Evolutionary conservation across 1,140 invertebrate species (phyloP).

Genomic region (Arion vulgaris): DNA sequence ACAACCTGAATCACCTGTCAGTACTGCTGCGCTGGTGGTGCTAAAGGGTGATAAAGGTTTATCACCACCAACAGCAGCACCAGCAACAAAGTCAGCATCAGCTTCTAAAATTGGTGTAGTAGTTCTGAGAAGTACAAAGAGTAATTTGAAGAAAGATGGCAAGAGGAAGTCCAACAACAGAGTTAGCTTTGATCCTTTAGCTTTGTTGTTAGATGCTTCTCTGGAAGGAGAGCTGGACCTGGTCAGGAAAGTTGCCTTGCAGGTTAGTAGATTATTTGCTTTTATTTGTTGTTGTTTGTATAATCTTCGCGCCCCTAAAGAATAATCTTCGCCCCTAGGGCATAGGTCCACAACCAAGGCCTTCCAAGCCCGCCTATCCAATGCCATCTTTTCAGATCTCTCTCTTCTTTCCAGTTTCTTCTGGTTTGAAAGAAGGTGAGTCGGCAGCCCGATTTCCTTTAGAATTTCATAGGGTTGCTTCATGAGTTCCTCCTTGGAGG

Average conservation of each 20-base stretch:
- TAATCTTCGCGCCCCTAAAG: neutral
- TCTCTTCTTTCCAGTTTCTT: too few species aligned
- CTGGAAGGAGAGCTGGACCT: conserved; percentile 97
- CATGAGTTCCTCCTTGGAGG: too few species aligned
- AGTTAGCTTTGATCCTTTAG: conserved; percentile 98
- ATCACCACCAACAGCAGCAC: neutral
- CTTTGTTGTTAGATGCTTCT: conserved; percentile 95
- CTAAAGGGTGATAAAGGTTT: neutral
- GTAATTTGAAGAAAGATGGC: conserved; percentile 57
- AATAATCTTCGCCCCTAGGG: neutral
- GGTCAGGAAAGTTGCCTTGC: conserved; percentile 93
- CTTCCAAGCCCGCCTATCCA: too few species aligned
- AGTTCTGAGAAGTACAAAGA: conserved; percentile 53
- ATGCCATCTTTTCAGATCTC: too few species aligned
- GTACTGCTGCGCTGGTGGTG: neutral
- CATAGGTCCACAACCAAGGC: neutral
- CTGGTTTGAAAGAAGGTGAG: too few species aligned
- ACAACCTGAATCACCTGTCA: neutral
- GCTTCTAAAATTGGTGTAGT: neutral
- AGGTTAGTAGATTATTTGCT: conserved; percentile 78
- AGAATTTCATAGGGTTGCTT: too few species aligned
- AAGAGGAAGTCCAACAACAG: conserved; percentile 67
- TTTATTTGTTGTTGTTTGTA: neutral
- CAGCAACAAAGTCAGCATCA: neutral
- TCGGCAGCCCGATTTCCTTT: too few species aligned